Percentiles rank a stretch among this genome's conserved stretches.
Conservation (phyloP, 1,140 invertebrate species). For the Megalopta genalis region DNA sequence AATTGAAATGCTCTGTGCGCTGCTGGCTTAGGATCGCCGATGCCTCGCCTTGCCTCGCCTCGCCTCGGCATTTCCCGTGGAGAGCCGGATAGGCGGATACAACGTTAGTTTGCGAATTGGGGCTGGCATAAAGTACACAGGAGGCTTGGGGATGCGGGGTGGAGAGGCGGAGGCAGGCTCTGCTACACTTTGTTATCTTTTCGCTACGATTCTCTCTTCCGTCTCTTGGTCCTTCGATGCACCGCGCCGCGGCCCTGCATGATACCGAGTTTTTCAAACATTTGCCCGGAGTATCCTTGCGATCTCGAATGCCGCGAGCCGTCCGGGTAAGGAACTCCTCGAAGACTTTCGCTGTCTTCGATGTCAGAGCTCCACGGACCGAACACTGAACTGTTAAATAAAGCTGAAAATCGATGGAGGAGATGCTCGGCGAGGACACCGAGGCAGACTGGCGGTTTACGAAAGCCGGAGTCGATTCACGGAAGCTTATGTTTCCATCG, state of each 20-base stretch:
- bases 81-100: conserved; percentile 2
- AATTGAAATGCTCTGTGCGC: conserved; percentile 66
- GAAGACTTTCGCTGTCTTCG: background rate
- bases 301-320: background rate
- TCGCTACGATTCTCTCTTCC: conserved; percentile 14
- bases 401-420: background rate
- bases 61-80: background rate
- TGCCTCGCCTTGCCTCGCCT: background rate
- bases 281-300: conserved; percentile 17
- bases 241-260: background rate
- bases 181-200: conserved; percentile 63
- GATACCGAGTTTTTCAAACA: conserved; percentile 22
- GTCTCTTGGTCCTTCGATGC: conserved; percentile 5
- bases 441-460: too few relatives aligned
- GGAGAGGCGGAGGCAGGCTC: conserved; percentile 6
- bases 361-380: background rate
- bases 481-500: too few relatives aligned
- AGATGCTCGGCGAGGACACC: too few relatives aligned
- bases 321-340: background rate
- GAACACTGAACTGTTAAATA: background rate
- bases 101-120: conserved; percentile 31
- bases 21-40: conserved; percentile 51
- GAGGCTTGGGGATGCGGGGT: background rate
- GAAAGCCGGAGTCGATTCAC: too few relatives aligned
- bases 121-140: conserved; percentile 58